Evolutionary conservation across 2,888 invertebrate species (phyloP).

Genomic region (Epistrophe grossulariae): DNA sequence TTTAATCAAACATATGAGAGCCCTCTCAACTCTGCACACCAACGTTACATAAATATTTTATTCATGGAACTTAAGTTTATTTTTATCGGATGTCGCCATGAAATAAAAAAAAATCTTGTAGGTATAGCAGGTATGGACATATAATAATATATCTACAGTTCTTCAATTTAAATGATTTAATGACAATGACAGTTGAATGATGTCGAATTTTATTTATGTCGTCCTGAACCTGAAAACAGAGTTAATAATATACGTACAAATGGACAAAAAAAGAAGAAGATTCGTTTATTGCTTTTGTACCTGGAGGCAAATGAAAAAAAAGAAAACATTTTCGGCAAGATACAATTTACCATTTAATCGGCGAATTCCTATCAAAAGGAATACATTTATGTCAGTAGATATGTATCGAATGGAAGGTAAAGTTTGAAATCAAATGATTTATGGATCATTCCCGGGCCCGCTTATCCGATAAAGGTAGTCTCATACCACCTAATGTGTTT

Average conservation of each 20-base stretch:
- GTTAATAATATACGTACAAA: slow-evolving; percentile 23
- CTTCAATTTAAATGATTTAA: slow-evolving; percentile 66
- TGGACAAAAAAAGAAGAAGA: not conserved
- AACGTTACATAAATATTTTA: slow-evolving; percentile 46
- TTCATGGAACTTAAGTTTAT: slow-evolving; percentile 43
- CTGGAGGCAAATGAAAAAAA: not conserved
- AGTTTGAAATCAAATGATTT: slow-evolving; percentile 52
- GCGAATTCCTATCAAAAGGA: slow-evolving; percentile 29
- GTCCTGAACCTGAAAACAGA: slow-evolving; percentile 20
- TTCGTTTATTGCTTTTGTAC: not conserved
- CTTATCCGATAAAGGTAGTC: slow-evolving; percentile 19
- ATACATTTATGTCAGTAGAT: slow-evolving; percentile 51
- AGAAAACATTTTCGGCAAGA: not conserved
- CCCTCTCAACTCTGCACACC: not conserved
- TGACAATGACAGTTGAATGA: slow-evolving; percentile 66
- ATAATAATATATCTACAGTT: not conserved
- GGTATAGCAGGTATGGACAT: too few species aligned
- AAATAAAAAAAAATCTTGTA: not conserved
- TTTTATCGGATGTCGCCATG: slow-evolving; percentile 39
- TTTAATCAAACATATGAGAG: slow-evolving; percentile 66
- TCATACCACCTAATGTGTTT: not conserved
- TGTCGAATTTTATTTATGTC: slow-evolving; percentile 26
- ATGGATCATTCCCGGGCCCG: slow-evolving; percentile 20
- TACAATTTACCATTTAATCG: slow-evolving; percentile 24
- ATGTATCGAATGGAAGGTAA: slow-evolving; percentile 52